phyloP scores from a whole-genome alignment of 2,113 vertebrate species.

The Chloropsis cyanopogon region DNA sequence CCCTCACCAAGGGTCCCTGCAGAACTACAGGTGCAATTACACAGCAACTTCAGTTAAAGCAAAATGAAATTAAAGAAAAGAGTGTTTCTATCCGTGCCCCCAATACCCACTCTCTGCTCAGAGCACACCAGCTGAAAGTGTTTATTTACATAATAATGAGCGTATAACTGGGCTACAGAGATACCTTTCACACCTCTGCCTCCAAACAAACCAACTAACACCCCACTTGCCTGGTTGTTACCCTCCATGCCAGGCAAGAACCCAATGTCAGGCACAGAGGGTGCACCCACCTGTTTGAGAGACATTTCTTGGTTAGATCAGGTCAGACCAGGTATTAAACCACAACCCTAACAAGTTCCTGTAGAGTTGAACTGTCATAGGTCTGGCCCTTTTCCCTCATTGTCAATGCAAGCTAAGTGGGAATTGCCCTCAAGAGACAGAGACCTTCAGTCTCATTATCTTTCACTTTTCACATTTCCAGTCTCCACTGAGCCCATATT shows the following conservation, averaged over 20 bases:
- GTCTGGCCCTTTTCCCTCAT: background rate
- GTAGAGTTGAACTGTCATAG: background rate
- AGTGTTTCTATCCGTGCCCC: fast-evolving
- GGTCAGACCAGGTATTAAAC: background rate
- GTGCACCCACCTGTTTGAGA: background rate
- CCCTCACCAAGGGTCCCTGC: background rate
- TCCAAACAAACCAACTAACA: background rate
- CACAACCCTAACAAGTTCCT: background rate
- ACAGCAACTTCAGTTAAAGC: background rate
- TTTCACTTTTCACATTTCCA: background rate
- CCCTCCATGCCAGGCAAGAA: background rate
- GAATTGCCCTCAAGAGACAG: background rate
- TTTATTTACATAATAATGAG: background rate
- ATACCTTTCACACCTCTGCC: background rate
- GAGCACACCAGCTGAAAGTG: background rate
- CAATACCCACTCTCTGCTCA: background rate
- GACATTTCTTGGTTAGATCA: background rate
- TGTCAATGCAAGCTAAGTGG: background rate
- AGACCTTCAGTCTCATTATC: background rate
- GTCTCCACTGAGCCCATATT: background rate
- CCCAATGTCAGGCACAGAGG: too few species aligned
- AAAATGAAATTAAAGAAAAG: background rate
- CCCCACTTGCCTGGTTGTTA: background rate
- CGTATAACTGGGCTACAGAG: background rate
- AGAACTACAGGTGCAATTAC: background rate